Percentiles rank a stretch among this genome's conserved stretches.
phyloP scores from a whole-genome alignment of 2,888 invertebrate genomes.

The Ligdia adustata region DNA sequence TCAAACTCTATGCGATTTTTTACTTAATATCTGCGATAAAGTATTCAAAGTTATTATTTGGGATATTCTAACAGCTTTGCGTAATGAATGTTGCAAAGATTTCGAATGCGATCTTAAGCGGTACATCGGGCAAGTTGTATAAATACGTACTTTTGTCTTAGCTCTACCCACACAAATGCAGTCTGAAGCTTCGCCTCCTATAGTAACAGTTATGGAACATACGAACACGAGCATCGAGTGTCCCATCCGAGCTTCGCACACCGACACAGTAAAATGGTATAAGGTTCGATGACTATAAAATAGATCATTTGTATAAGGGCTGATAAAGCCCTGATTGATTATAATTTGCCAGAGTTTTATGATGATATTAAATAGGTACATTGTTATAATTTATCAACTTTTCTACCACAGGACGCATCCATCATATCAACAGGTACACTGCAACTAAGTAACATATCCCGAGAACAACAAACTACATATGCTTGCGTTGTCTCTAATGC shows the following conservation, averaged over 20 bases:
- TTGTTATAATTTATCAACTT: too few species aligned
- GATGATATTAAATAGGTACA: too few species aligned
- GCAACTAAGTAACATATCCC: conserved; percentile 55
- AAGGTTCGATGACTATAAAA: conserved; percentile 66
- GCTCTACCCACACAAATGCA: conserved; percentile 55
- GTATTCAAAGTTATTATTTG: too few species aligned
- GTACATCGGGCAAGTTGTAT: too few species aligned
- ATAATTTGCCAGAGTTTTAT: too few species aligned
- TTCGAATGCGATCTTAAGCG: too few species aligned
- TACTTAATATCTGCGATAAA: too few species aligned
- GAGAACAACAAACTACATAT: conserved; percentile 78
- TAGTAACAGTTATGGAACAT: conserved; percentile 56
- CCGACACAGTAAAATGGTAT: conserved; percentile 72
- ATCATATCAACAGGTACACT: conserved; percentile 54
- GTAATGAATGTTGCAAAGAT: too few species aligned
- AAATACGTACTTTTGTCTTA: conserved; percentile 36
- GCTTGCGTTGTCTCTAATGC: conserved; percentile 85
- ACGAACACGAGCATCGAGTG: conserved; percentile 51
- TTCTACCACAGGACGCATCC: conserved; percentile 68
- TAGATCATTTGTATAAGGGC: conserved; percentile 7
- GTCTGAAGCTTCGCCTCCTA: conserved; percentile 50
- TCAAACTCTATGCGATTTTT: too few species aligned
- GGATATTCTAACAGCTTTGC: too few species aligned
- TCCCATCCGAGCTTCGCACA: conserved; percentile 49
- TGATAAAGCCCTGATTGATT: too few species aligned